phyloP scores from a whole-genome alignment of 64 coral and sea anemone genomes.

The Exaiptasia diaphana region DNA sequence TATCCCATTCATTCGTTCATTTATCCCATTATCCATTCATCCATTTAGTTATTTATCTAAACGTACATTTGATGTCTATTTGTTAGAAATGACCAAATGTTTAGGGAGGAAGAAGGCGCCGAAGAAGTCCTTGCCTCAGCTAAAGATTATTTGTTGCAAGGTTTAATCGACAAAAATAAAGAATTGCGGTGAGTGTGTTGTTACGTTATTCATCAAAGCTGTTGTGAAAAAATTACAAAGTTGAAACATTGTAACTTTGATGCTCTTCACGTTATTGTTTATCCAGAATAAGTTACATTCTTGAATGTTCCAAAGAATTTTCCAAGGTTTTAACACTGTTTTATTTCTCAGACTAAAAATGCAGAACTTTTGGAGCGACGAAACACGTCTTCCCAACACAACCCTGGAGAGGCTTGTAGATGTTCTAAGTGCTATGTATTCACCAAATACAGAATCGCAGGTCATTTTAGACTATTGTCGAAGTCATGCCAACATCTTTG shows the following conservation, averaged over 20 bases:
- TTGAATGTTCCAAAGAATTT: too few species aligned
- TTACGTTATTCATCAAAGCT: too few species aligned
- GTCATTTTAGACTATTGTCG: too few species aligned
- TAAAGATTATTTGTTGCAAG: conserved; percentile 87
- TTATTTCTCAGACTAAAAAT: conserved; percentile 66
- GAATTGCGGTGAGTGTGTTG: conserved; percentile 76
- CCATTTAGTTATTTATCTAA: too few species aligned
- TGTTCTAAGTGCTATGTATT: conserved; percentile 93
- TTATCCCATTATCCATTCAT: too few species aligned
- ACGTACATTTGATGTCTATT: too few species aligned
- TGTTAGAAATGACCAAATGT: conserved; percentile 71
- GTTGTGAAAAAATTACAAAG: too few species aligned
- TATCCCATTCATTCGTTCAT: too few species aligned
- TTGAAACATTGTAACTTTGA: too few species aligned
- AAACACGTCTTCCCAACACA: conserved; percentile 76
- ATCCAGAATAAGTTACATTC: too few species aligned
- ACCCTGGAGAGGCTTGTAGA: conserved; percentile 93
- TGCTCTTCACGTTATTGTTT: too few species aligned
- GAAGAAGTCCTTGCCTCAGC: conserved; percentile 67
- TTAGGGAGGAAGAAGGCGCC: conserved; percentile 73
- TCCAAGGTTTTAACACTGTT: background rate
- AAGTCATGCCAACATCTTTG: too few species aligned
- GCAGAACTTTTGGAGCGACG: conserved; percentile 92
- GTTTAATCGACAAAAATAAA: conserved; percentile 78
- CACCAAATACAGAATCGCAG: conserved; percentile 86